Evolutionary conservation across 2,888 invertebrate genomes (phyloP).

Genomic region (Xestia sexstrigata): DNA sequence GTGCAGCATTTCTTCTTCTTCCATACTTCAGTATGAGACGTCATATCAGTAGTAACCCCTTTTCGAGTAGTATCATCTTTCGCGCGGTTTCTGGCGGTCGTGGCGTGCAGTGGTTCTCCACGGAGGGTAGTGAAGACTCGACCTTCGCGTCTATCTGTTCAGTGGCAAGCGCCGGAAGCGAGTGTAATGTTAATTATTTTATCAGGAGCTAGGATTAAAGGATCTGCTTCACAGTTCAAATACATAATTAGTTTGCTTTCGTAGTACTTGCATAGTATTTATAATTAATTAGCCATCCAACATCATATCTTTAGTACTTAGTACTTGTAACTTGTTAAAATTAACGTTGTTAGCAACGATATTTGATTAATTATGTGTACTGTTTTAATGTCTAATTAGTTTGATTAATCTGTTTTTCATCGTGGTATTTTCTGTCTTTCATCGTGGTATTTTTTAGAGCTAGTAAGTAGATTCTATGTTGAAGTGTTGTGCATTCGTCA

Average conservation of each 20-base stretch:
- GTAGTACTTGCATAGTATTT: background rate
- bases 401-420: too few relatives aligned
- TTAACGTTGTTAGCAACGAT: too few relatives aligned
- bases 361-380: too few relatives aligned
- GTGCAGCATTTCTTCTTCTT: background rate
- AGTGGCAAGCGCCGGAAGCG: conserved; percentile 22
- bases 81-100: background rate
- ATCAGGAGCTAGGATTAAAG: conserved; percentile 38
- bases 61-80: background rate
- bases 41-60: background rate
- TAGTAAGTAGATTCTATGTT: too few relatives aligned
- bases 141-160: background rate
- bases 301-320: background rate
- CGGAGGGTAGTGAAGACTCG: too few relatives aligned
- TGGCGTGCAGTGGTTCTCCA: too few relatives aligned
- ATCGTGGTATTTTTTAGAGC: too few relatives aligned
- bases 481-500: too few relatives aligned
- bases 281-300: background rate
- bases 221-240: conserved; percentile 33
- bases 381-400: too few relatives aligned
- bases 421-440: too few relatives aligned
- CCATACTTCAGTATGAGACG: background rate
- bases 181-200: conserved; percentile 57
- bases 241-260: conserved; percentile 28
- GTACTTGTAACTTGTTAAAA: background rate